phyloP scores from a whole-genome alignment of 2,797 vertebrate genomes.

The Amblyraja radiata region DNA sequence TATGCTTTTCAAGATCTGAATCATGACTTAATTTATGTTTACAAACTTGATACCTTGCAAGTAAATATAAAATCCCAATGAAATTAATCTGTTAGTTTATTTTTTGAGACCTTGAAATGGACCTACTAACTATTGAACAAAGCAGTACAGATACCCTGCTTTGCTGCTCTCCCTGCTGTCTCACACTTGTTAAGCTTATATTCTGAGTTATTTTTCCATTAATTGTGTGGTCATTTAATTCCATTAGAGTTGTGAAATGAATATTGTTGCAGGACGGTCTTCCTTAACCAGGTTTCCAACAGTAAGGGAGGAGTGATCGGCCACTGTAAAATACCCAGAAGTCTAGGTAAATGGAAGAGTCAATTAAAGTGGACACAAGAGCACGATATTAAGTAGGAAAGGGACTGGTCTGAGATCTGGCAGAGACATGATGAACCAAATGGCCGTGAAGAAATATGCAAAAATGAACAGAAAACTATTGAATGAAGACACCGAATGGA shows the following conservation, averaged over 20 bases:
- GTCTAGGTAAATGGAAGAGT: too few relatives aligned
- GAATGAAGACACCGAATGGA: neutral
- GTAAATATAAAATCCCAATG: neutral
- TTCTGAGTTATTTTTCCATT: neutral
- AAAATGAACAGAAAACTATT: neutral
- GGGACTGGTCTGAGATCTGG: too few relatives aligned
- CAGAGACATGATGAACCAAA: too few relatives aligned
- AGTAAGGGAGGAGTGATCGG: neutral
- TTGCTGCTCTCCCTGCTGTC: neutral
- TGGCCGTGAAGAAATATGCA: too few relatives aligned
- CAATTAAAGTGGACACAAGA: too few relatives aligned
- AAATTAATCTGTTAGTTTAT: neutral
- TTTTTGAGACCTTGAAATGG: neutral
- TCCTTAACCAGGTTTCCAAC: neutral
- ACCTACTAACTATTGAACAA: neutral
- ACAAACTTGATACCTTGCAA: neutral
- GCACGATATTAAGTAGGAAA: too few relatives aligned
- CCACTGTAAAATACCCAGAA: too few relatives aligned
- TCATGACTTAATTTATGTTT: neutral
- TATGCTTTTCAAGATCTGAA: neutral
- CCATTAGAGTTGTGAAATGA: neutral
- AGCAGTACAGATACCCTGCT: neutral
- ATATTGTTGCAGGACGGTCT: neutral
- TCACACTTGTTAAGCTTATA: neutral
- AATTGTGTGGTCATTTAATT: neutral